Conservation (phyloP, 2,888 invertebrate species). For the Timandra comae region DNA sequence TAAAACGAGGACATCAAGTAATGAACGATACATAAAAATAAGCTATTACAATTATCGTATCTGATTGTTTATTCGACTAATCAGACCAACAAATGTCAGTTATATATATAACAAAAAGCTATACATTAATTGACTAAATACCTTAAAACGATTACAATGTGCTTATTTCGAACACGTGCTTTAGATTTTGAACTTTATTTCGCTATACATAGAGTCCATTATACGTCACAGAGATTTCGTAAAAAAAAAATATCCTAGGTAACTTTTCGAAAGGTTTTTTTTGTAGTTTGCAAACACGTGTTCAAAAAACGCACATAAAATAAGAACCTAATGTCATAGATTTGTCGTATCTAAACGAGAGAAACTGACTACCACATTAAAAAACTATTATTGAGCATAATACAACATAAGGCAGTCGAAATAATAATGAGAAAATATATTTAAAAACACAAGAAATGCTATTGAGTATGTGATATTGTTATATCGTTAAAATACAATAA, state of each 20-base stretch:
- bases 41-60: constrained; percentile 49
- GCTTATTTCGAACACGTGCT: no score
- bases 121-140: constrained; percentile 76
- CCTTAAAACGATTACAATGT: constrained; percentile 56
- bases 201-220: no score
- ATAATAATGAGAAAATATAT: no score
- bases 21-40: constrained; percentile 19
- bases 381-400: constrained; percentile 71
- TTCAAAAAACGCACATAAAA: constrained; percentile 18
- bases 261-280: no score
- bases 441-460: constrained; percentile 62
- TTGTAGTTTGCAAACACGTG: constrained; percentile 1
- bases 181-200: no score
- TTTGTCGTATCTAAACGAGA: constrained; percentile 41
- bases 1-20: not conserved
- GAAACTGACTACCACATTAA: constrained; percentile 33
- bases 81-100: constrained; percentile 40
- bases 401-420: constrained; percentile 68
- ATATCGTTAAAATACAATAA: no score
- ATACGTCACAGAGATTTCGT: no score
- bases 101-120: constrained; percentile 51
- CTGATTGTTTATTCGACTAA: constrained; percentile 23
- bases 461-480: constrained; percentile 51
- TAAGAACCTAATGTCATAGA: constrained; percentile 61
- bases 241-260: no score